Evolutionary conservation across 2,113 vertebrate genomes (phyloP).

Genomic region (cat (Felis catus)): F.catus_Fca126_mat1.0 CM031417.1:110838501-110839000

Average conservation of each 20-base stretch:
- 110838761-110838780: not conserved
- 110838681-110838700: not conserved
- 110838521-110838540: not conserved
- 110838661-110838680: not conserved
- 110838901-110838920: slow-evolving; percentile 9
- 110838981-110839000: not conserved
- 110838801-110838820: not conserved
- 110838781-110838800: not conserved
- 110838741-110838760: not conserved
- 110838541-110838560: accelerated
- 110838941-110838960: slow-evolving; percentile 38
- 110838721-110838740: not conserved
- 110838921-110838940: slow-evolving; percentile 14
- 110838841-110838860: slow-evolving; percentile 47
- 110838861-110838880: slow-evolving; percentile 37
- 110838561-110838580: not conserved
- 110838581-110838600: not conserved
- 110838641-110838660: not conserved
- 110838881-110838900: slow-evolving; percentile 9
- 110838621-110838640: not conserved
- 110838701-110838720: not conserved
- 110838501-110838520: not conserved
- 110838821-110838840: slow-evolving; percentile 51
- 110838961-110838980: not conserved
- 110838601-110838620: not conserved